Conservation (phyloP, 2,113 vertebrate species). For the Solea senegalensis region DNA sequence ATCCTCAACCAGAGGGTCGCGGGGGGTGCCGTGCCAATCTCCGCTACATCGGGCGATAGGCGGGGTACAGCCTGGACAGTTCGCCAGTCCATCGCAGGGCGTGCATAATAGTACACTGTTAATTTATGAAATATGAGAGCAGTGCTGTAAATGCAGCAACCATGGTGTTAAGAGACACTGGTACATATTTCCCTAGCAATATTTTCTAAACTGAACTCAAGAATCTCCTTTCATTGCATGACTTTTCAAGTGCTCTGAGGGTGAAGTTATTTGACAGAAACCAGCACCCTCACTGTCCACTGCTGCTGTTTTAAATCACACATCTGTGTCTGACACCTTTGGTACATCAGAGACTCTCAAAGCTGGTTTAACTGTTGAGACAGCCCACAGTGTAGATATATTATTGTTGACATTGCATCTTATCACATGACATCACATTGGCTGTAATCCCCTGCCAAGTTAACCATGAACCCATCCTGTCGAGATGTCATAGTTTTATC, state of each 20-base stretch:
- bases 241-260: conserved; percentile 21
- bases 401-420: conserved; percentile 1
- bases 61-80: no score
- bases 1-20: no score
- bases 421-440: conserved; percentile 15
- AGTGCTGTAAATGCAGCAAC: no score
- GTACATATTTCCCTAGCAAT: conserved; percentile 34
- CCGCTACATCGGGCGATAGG: no score
- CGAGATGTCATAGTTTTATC: conserved; percentile 12
- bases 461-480: conserved; percentile 23
- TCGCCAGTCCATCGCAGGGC: no score
- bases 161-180: conserved; percentile 10
- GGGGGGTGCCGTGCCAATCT: no score
- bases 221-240: conserved; percentile 18
- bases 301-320: conserved; percentile 49
- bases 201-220: conserved; percentile 14
- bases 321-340: conserved; percentile 15
- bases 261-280: conserved; percentile 53
- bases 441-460: conserved; percentile 17
- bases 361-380: conserved; percentile 23
- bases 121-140: conserved; percentile 6
- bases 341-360: neutral
- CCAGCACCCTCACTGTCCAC: conserved; percentile 5
- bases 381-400: conserved; percentile 32
- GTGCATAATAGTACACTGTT: conserved; percentile 8